Conservation (phyloP, 2,113 vertebrate genomes). For the Marmota flaviventris region DNA sequence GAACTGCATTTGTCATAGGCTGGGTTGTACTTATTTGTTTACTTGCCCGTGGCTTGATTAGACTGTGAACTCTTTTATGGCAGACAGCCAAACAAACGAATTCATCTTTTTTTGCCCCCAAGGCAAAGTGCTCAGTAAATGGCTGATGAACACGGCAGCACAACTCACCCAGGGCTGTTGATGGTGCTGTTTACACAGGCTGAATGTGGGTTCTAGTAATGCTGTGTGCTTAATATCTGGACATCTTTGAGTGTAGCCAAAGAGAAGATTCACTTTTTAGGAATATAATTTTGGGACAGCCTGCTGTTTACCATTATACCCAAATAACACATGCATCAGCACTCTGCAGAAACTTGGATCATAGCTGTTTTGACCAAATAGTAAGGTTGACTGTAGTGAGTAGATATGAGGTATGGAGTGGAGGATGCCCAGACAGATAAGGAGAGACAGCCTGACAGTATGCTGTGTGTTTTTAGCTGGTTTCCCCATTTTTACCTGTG, state of each 20-base stretch:
- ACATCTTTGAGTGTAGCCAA: background rate
- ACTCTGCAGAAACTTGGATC: background rate
- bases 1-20: background rate
- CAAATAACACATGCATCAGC: rapidly evolving
- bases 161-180: background rate
- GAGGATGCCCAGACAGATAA: background rate
- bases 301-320: background rate
- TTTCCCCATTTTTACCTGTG: background rate
- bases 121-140: background rate
- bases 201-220: background rate
- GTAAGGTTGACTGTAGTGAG: background rate
- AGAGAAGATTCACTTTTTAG: background rate
- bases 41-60: conserved; percentile 1
- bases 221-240: background rate
- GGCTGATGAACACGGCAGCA: background rate
- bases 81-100: background rate
- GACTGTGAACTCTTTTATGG: conserved; percentile 24
- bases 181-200: background rate
- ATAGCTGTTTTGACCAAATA: background rate
- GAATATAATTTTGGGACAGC: background rate
- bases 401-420: background rate
- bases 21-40: conserved; percentile 30
- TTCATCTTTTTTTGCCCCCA: background rate
- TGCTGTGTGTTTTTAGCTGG: background rate
- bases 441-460: background rate